A percentile compares a stretch with the other conserved stretches of the same genome.
Conservation (phyloP, 2,113 vertebrate species). For the Pelmatolapia mariae region DNA sequence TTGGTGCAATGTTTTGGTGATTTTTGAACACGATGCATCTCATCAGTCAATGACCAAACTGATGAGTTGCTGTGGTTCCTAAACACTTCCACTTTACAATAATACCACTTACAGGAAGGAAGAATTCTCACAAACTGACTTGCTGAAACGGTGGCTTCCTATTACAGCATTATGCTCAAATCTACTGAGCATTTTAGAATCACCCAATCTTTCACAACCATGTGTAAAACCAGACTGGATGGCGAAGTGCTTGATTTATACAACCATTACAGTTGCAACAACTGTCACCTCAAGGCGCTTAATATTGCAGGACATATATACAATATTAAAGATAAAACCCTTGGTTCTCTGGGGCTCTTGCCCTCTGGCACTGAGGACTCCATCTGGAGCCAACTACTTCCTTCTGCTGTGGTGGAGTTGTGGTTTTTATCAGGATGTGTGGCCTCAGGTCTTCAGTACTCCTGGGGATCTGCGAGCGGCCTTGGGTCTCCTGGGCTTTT, state of each 20-base stretch:
- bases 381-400: background rate
- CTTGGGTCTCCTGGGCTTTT: background rate
- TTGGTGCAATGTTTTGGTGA: background rate
- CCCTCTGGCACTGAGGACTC: background rate
- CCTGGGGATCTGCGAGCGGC: background rate
- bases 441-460: background rate
- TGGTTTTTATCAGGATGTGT: background rate
- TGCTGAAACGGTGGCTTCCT: background rate
- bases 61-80: background rate
- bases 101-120: background rate
- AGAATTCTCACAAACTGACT: background rate
- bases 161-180: background rate
- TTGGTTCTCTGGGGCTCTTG: background rate
- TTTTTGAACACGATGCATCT: background rate
- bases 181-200: background rate
- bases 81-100: background rate
- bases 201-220: background rate
- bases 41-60: background rate
- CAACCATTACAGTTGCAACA: background rate
- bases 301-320: background rate
- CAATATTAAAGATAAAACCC: background rate
- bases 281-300: background rate
- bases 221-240: background rate
- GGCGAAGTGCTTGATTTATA: background rate
- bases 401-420: background rate